phyloP scores from a whole-genome alignment of 2,888 invertebrate species.

The Drosophila macrospina region DNA sequence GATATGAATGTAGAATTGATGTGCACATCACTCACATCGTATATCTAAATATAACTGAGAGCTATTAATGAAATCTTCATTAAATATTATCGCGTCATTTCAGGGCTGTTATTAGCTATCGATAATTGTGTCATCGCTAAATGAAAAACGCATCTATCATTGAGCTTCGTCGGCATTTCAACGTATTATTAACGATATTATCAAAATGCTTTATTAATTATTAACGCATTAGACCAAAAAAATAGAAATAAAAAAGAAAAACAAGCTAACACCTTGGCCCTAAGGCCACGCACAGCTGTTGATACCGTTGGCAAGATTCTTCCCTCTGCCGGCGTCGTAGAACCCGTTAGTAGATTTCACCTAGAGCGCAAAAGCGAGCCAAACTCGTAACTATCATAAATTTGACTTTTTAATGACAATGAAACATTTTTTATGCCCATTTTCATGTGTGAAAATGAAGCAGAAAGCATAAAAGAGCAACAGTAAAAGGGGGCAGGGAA shows the following conservation, averaged over 20 bases:
- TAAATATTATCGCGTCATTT: conserved; percentile 23
- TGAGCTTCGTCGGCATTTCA: conserved; percentile 16
- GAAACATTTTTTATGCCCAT: conserved; percentile 69
- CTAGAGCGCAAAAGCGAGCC: conserved; percentile 52
- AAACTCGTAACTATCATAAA: conserved; percentile 67
- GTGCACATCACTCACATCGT: not conserved
- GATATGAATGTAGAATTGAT: too few species aligned
- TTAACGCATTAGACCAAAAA: conserved; percentile 63
- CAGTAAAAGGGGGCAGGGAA: conserved; percentile 46
- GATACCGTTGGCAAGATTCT: conserved; percentile 67
- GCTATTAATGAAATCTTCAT: conserved; percentile 30
- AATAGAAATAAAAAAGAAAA: conserved; percentile 5
- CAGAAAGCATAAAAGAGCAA: conserved; percentile 51
- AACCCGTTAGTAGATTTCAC: conserved; percentile 72
- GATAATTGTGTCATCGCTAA: conserved; percentile 61
- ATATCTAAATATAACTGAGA: conserved; percentile 2
- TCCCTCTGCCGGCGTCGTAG: conserved; percentile 6
- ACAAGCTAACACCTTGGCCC: conserved; percentile 13
- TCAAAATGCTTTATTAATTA: conserved; percentile 61
- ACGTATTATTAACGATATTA: conserved; percentile 37
- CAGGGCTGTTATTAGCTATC: conserved; percentile 42
- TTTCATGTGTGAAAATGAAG: conserved; percentile 78
- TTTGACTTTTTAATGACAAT: conserved; percentile 78
- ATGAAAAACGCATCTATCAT: conserved; percentile 58
- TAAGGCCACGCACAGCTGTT: conserved; percentile 31